Conservation (phyloP, 1,140 invertebrate genomes). For the Listronotus bonariensis region DNA sequence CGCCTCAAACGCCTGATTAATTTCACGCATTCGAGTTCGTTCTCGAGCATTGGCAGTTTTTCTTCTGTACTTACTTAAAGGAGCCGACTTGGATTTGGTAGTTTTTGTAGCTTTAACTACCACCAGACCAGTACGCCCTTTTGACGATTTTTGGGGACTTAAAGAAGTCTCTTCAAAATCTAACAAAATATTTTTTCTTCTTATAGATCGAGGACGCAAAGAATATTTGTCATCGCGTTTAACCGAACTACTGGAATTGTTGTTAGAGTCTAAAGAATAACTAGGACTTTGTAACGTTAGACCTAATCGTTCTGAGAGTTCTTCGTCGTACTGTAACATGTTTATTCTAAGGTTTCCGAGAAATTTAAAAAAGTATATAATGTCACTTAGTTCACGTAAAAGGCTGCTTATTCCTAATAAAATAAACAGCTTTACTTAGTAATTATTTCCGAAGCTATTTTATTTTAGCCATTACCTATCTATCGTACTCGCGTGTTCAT, state of each 20-base stretch:
- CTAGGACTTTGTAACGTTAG: slow-evolving; percentile 38
- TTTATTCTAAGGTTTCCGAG: background rate
- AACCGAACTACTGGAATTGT: slow-evolving; percentile 34
- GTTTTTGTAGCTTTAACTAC: slow-evolving; percentile 58
- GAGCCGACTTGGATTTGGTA: slow-evolving; percentile 67
- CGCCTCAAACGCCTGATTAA: slow-evolving; percentile 84
- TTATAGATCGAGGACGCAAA: slow-evolving; percentile 47
- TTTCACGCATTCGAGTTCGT: slow-evolving; percentile 83
- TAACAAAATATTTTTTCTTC: slow-evolving; percentile 34
- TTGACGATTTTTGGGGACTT: slow-evolving; percentile 3
- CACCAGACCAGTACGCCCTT: slow-evolving; percentile 8
- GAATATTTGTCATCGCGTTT: slow-evolving; percentile 52
- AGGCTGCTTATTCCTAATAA: background rate
- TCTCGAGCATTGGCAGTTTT: slow-evolving; percentile 90
- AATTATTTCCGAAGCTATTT: no score
- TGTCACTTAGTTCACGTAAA: background rate
- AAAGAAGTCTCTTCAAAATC: slow-evolving; percentile 37
- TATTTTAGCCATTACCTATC: background rate
- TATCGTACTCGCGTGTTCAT: background rate
- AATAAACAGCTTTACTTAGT: no score
- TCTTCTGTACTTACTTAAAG: slow-evolving; percentile 85
- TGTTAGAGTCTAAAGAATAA: slow-evolving; percentile 42
- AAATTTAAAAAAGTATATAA: background rate
- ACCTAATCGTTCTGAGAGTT: slow-evolving; percentile 49
- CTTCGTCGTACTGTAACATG: slow-evolving; percentile 48